Conservation (phyloP, 2,888 invertebrate genomes). For the Gymnoscelis rufifasciata region DNA sequence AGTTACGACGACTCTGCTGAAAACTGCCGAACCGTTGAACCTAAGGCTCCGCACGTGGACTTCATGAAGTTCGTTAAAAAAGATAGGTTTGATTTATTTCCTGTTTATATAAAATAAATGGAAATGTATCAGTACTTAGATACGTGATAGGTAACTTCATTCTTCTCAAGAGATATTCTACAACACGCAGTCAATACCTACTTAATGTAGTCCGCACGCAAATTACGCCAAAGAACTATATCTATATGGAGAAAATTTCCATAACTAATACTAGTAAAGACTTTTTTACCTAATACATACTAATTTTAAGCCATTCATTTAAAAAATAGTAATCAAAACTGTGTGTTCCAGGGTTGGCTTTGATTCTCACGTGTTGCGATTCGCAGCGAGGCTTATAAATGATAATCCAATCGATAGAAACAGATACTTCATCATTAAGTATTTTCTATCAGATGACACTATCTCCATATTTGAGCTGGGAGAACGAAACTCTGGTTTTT, state of each 20-base stretch:
- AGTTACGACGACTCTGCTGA: conserved; percentile 93
- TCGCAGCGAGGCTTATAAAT: conserved; percentile 87
- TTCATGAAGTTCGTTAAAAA: conserved; percentile 89
- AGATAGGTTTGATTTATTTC: conserved; percentile 86
- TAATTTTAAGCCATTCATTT: not conserved
- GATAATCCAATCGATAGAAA: conserved; percentile 81
- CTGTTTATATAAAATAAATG: too few species aligned
- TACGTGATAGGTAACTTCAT: too few species aligned
- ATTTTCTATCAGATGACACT: conserved; percentile 90
- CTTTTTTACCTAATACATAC: too few species aligned
- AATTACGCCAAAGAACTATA: too few species aligned
- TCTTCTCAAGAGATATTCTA: too few species aligned
- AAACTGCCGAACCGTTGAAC: conserved; percentile 89
- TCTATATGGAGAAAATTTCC: too few species aligned
- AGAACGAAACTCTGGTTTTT: conserved; percentile 84
- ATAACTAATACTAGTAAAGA: too few species aligned
- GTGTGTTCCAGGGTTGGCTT: conserved; percentile 83
- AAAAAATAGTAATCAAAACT: too few species aligned
- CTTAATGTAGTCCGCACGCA: too few species aligned
- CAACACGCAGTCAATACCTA: too few species aligned
- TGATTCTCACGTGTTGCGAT: conserved; percentile 88
- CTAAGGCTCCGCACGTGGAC: conserved; percentile 86
- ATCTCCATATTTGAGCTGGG: conserved; percentile 89
- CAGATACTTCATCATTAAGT: conserved; percentile 89
- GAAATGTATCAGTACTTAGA: too few species aligned